These are phyloP conservation scores for Carlito syrichta DNA, from an alignment of 2,113 vertebrate genomes.

Conservation along the genomic window DNA sequence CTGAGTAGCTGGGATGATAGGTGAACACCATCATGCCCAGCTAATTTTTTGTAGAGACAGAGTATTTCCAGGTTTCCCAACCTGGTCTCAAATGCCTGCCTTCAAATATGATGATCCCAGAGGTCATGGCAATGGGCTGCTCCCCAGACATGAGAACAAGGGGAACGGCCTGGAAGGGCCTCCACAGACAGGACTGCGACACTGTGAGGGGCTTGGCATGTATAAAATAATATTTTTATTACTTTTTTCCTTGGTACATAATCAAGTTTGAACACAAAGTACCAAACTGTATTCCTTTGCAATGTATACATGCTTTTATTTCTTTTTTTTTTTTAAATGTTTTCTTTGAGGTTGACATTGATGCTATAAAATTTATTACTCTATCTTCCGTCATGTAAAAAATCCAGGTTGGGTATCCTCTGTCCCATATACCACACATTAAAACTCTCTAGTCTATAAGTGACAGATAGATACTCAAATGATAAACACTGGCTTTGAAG, in stretches of 20 bases:
- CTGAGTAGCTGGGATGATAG: no score
- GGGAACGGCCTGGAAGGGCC: not conserved
- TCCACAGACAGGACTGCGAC: not conserved
- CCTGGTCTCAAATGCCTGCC: no score
- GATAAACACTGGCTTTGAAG: not conserved
- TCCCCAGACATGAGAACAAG: not conserved
- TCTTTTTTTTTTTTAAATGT: not conserved
- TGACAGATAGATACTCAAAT: not conserved
- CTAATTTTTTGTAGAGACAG: no score
- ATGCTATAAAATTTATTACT: not conserved
- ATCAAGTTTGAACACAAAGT: not conserved
- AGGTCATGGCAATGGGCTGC: rapidly evolving
- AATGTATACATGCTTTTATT: not conserved
- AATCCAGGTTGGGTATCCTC: not conserved
- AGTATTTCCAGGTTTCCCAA: no score
- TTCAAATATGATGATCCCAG: no score
- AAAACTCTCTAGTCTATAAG: not conserved
- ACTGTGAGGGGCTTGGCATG: rapidly evolving
- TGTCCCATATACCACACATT: not conserved
- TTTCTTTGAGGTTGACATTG: not conserved
- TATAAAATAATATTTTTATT: not conserved
- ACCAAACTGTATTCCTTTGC: not conserved
- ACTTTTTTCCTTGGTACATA: not conserved
- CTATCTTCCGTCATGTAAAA: not conserved
- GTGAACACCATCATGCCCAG: no score